Evolutionary conservation across 35 echinoderm and acorn worm species (phyloP).

Genomic region (Apostichopus parvimensis): DNA sequence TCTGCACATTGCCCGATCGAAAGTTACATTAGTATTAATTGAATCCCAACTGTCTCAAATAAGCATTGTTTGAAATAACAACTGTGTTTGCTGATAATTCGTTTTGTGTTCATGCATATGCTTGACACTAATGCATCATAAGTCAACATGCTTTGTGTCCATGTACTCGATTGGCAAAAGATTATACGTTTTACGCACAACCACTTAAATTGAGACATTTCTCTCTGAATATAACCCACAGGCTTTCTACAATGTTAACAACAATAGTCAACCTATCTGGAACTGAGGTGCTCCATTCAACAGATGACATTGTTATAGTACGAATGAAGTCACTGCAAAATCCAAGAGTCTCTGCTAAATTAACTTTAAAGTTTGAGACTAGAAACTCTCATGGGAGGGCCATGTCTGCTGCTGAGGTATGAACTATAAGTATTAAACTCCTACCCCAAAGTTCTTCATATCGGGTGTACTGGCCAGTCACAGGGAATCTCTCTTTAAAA

Average conservation of each 20-base stretch:
- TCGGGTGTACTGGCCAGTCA: neutral
- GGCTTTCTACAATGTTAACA: neutral
- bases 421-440: neutral
- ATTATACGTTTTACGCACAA: neutral
- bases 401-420: neutral
- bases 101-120: too few species aligned
- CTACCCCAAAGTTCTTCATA: neutral
- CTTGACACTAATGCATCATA: neutral
- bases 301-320: neutral
- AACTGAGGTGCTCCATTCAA: neutral
- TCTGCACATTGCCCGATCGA: too few species aligned
- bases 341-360: neutral
- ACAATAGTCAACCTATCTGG: neutral
- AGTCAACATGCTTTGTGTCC: neutral
- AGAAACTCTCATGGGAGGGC: neutral
- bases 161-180: neutral
- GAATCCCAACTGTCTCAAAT: too few species aligned
- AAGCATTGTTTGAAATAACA: too few species aligned
- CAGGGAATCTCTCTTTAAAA: neutral
- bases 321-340: slow-evolving; percentile 6
- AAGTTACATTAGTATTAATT: too few species aligned
- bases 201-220: neutral
- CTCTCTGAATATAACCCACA: neutral
- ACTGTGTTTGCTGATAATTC: too few species aligned
- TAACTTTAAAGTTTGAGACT: slow-evolving; percentile 15